Base-by-base conservation (phyloP, 1,140 invertebrate species). In the Dufourea novaeangliae region DNA sequence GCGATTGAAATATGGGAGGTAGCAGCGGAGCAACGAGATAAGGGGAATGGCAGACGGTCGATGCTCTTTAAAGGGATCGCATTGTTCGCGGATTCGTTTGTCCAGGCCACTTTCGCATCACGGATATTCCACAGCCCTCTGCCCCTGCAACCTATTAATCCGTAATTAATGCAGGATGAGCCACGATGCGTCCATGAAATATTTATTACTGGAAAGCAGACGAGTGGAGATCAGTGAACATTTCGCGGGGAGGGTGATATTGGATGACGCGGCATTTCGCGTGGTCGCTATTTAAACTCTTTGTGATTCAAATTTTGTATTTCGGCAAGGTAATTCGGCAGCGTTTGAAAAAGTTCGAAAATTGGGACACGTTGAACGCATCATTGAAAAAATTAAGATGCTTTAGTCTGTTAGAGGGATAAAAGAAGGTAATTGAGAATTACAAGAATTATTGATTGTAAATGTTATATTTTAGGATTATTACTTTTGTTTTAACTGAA, bases 141-240 rank as follows among this genome's bases (percentile, higher is more conserved):
- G n/a, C n/a, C 22, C 54, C 27, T 29, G 27, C 54, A 62, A 67
- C 32, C 25, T 52, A 44, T 70, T 67, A 71, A 80, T 27, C 27
- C 52, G 27, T 77, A 41, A 17, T 41, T 67, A 78, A 72, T 56
- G 66, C 52, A 39, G 41, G 52, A 41, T 44, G 39, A 46, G 70
- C 59, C 39, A 14, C 39, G 29, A 59, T 6, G 12, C 59, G 11
- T 25, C 20, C 20, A 52, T 67, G 62, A 25, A 80, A 77, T 80
- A 80, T 80, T 77, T 77, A 80, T 79, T 37, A 69, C 10, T n/a
- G 7, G 1, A 1, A 6, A 22, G 8, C 4, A 12, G 34, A 4
- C 41, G 29, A 6, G 62, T 1, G n/a, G 22, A 22, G 14, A 64
- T 29, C 14, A 8, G 22, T 3, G 41, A 46, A 29, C 29, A 50